These are phyloP conservation scores for Eonycteris spelaea DNA, from an alignment of 2,113 vertebrate species.

Conservation along the genomic window DNA sequence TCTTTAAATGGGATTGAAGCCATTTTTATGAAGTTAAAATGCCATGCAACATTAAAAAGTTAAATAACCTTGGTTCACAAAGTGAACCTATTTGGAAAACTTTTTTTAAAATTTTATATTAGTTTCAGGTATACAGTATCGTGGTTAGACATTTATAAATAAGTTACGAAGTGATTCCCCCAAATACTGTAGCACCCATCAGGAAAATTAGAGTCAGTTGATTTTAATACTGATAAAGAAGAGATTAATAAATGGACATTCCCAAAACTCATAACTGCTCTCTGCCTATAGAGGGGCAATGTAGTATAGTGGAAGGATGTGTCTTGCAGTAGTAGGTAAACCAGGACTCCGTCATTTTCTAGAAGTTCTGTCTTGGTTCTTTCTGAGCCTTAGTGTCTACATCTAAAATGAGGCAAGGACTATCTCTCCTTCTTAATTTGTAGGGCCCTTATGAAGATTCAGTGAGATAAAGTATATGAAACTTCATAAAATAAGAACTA, in stretches of 20 bases:
- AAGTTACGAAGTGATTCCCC: too few relatives aligned
- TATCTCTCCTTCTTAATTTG: background rate
- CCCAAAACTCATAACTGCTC: background rate
- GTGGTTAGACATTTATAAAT: too few relatives aligned
- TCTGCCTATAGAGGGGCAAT: background rate
- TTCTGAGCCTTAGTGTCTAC: background rate
- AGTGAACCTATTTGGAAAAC: slow-evolving; percentile 36
- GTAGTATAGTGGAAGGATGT: background rate
- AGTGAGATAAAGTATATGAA: slow-evolving; percentile 5
- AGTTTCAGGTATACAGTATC: too few relatives aligned
- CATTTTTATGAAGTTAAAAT: slow-evolving; percentile 53
- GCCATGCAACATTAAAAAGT: slow-evolving; percentile 61
- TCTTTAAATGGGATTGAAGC: slow-evolving; percentile 52
- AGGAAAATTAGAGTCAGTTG: slow-evolving; percentile 14
- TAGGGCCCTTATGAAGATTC: background rate
- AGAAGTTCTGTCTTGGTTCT: background rate
- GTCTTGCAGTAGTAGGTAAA: background rate
- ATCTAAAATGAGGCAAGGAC: background rate
- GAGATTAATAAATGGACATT: background rate
- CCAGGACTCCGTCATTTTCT: background rate
- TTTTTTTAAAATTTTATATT: too few relatives aligned
- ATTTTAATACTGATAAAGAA: slow-evolving; percentile 36
- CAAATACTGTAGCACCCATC: background rate
- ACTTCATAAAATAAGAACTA: background rate
- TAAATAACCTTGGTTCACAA: slow-evolving; percentile 58